Evolutionary conservation across 2,113 vertebrate species (phyloP).

Genomic region (Zingel zingel): DNA sequence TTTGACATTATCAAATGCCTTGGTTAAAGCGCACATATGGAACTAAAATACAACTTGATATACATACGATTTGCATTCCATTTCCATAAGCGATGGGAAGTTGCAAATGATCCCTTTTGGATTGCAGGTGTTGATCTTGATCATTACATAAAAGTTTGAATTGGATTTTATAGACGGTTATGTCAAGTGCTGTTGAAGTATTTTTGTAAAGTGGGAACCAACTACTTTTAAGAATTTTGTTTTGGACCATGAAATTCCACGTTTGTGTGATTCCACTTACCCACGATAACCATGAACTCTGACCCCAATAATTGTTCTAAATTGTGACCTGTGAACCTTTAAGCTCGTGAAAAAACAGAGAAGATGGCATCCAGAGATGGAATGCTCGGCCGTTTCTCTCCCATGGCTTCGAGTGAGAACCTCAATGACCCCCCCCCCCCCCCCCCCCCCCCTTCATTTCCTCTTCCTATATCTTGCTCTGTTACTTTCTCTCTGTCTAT

Average conservation of each 20-base stretch:
- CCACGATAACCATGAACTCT: constrained; percentile 65
- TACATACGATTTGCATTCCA: constrained; percentile 73
- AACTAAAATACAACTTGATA: constrained; percentile 53
- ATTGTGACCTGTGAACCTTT: constrained; percentile 74
- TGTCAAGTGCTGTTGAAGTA: constrained; percentile 41
- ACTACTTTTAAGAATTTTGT: constrained; percentile 24
- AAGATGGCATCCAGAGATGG: constrained; percentile 46
- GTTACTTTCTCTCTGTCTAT: constrained; percentile 11
- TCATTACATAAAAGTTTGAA: constrained; percentile 39
- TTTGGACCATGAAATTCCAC: constrained; percentile 56
- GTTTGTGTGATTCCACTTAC: constrained; percentile 70
- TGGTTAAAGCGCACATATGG: constrained; percentile 74
- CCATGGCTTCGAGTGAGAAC: constrained; percentile 43
- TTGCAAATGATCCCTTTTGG: constrained; percentile 3
- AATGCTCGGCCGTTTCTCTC: constrained; percentile 53
- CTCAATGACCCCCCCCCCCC: constrained; percentile 21
- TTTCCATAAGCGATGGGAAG: constrained; percentile 68
- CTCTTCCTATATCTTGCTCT: constrained; percentile 21
- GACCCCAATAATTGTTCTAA: constrained; percentile 78
- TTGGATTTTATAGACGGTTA: constrained; percentile 19
- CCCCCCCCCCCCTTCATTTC: constrained; percentile 6
- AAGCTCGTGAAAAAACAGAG: constrained; percentile 68
- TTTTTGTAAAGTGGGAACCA: constrained; percentile 48
- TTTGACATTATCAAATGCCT: constrained; percentile 81
- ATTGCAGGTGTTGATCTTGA: constrained; percentile 39